phyloP scores from a whole-genome alignment of 2,113 vertebrate species.

The Ciconia stormi region DNA sequence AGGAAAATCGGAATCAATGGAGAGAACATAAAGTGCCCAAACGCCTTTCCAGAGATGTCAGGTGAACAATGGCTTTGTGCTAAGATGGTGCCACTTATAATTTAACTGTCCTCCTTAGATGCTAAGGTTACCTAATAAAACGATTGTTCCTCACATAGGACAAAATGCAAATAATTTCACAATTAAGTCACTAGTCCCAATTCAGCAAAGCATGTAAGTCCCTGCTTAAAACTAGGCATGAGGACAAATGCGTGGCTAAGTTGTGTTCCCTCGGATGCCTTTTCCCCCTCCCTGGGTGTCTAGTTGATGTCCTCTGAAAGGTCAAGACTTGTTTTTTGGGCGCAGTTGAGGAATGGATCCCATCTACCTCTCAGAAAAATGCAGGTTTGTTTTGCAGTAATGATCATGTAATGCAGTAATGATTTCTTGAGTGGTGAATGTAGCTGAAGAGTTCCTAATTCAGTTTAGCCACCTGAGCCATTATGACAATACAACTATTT shows the following conservation, averaged over 20 bases:
- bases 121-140: not conserved
- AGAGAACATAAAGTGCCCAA: conserved; percentile 11
- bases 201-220: not conserved
- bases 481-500: not conserved
- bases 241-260: not conserved
- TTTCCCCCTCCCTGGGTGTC: not conserved
- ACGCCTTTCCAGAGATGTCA: not conserved
- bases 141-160: not conserved
- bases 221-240: not conserved
- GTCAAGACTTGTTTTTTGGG: not conserved
- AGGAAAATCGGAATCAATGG: not conserved
- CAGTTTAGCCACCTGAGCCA: not conserved
- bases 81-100: not conserved
- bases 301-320: not conserved
- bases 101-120: not conserved
- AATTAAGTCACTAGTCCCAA: not conserved
- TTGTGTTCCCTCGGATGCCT: not conserved
- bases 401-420: not conserved
- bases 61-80: not conserved
- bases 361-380: not conserved
- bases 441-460: not conserved
- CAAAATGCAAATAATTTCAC: not conserved
- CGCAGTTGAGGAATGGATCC: not conserved
- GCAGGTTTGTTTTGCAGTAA: not conserved
- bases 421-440: not conserved